Evolutionary conservation across 2,113 vertebrate species (phyloP), one percentile per base, ranked within the genome.

Genomic region (Suncus etruscus): DNA sequence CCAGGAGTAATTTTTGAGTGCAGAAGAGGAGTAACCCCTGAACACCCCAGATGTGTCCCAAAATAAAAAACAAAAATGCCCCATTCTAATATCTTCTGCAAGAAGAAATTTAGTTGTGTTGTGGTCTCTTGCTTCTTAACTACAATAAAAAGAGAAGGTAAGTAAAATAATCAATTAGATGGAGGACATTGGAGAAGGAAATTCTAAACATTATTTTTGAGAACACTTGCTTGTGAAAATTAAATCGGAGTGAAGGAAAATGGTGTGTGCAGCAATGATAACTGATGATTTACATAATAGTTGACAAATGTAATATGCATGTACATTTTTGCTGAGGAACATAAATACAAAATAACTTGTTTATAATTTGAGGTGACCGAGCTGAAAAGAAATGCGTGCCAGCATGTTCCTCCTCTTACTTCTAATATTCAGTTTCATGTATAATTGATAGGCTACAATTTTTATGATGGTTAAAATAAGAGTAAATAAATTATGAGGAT

Each of bases 401-500:
- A 91, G 74, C 72, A 73, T 88, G 93, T 86, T 87, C 86, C 73
- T 89, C 76, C 79, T 65, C 88, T 85, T 27, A 77, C 81, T 91
- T 95, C 70, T 50, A 76, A 78, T 83, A 96, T 93, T 97, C 96
- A 91, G 87, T 94, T 96, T 96, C 92, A 96, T 96, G 86, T 95
- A 96, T 95, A 97, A 97, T 95, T 96, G 92, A 97, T 92, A 22
- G 83, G 9, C 39, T 94, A 92, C 92, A 94, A 96, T 96, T 97
- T 92, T 97, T 97, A 95, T 97, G 95, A 97, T 79, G 93, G 78
- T 77, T 94, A 94, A 94, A 96, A 91, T 94, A 97, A 96, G 72
- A 95, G 84, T 97, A 97, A 98, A 97, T 97, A 97, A 97, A 97
- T 97, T 73, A 97, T 97, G 94, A 97, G 89, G 89, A 96, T 96